Conservation (phyloP, 2,888 invertebrate species). For the Asteroscopus sphinx region DNA sequence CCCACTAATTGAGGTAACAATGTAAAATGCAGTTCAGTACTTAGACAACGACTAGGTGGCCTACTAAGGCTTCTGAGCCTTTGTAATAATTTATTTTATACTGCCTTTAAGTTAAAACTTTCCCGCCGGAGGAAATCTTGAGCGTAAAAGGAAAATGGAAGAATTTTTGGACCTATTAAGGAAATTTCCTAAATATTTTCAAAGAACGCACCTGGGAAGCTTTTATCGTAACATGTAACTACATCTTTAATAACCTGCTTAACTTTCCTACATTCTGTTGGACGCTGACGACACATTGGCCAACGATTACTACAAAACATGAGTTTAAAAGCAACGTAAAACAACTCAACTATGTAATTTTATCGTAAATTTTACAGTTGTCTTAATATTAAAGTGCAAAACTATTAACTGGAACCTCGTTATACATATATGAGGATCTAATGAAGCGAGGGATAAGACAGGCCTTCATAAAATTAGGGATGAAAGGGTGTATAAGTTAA, state of each 20-base stretch:
- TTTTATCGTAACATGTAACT: constrained; percentile 30
- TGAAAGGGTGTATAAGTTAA: constrained; percentile 65
- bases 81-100: constrained; percentile 12
- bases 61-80: not conserved
- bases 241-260: constrained; percentile 29
- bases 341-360: constrained; percentile 23
- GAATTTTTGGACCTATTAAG: constrained; percentile 31
- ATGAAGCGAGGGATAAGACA: constrained; percentile 64
- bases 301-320: constrained; percentile 13
- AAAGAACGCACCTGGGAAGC: constrained; percentile 43
- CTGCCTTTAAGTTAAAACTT: constrained; percentile 22
- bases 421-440: constrained; percentile 49
- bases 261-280: constrained; percentile 16
- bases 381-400: constrained; percentile 48
- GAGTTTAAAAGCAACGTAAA: constrained; percentile 9
- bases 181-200: constrained; percentile 31
- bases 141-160: constrained; percentile 25
- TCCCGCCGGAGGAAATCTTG: constrained; percentile 11
- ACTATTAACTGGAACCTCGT: constrained; percentile 46
- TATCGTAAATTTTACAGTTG: constrained; percentile 22
- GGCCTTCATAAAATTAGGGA: constrained; percentile 64
- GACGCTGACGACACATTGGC: constrained; percentile 13
- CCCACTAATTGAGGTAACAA: no score
- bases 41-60: constrained; percentile 1
- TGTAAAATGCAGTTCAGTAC: no score